phyloP scores from a whole-genome alignment of 2,113 vertebrate species.

The Malurus melanocephalus region DNA sequence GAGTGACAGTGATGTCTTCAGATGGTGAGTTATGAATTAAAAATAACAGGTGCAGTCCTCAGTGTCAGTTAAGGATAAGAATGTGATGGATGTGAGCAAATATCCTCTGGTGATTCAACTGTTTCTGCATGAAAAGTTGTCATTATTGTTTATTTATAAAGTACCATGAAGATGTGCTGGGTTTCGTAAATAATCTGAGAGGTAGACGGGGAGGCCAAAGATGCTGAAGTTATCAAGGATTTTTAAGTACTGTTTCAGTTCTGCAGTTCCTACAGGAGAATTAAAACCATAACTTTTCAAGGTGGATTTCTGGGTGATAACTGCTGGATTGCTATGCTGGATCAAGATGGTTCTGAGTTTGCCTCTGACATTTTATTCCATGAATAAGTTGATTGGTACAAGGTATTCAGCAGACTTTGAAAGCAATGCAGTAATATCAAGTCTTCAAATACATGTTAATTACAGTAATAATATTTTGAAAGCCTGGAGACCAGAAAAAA shows the following conservation, averaged over 20 bases:
- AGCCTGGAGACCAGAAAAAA: neutral
- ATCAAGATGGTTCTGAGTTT: neutral
- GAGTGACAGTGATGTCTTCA: neutral
- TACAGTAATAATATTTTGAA: slow-evolving; percentile 28
- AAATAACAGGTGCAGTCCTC: neutral
- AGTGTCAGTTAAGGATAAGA: neutral
- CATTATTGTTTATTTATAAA: slow-evolving; percentile 22
- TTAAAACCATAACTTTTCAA: neutral
- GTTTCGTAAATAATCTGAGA: slow-evolving; percentile 6
- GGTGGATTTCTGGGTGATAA: neutral
- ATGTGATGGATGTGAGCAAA: neutral
- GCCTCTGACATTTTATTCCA: neutral
- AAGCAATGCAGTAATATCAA: neutral
- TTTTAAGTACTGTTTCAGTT: neutral
- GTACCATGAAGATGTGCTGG: neutral
- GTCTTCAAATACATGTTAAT: slow-evolving; percentile 19
- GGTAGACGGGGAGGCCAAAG: neutral
- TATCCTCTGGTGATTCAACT: neutral
- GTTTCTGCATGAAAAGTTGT: neutral
- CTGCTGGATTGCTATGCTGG: neutral
- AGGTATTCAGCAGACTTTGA: neutral
- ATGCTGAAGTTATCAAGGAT: neutral
- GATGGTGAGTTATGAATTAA: neutral
- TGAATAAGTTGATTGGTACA: neutral
- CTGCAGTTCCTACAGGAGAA: neutral